Base-by-base conservation (phyloP, 35 echinoderm and acorn worm genomes). In the Ophioderma brevispina region DNA sequence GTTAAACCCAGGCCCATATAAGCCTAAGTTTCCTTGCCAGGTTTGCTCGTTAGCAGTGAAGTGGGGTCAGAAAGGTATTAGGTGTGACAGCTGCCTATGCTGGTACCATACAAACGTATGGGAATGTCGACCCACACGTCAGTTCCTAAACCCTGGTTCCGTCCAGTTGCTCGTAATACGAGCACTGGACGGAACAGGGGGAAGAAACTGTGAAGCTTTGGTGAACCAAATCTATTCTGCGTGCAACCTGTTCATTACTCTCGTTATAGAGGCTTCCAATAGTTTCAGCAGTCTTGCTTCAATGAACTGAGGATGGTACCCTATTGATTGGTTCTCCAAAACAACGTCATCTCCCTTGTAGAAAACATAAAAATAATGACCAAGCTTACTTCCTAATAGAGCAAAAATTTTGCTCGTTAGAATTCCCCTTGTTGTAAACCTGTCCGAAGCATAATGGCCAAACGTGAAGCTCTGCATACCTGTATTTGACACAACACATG, bases 31-130 rank as follows among this genome's bases (percentile, higher is more conserved):
- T 50, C 90, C 90, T 79, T 92, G 90, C 50, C 82, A 84, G 30
- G 52, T 92, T 36, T 92, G 90, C 43, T 46, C 55, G 30, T 56
- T 42, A 75, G 81, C 90, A 2, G 79, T 82, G 28, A 90, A 0
- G 82, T 90, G 89, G 89, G 42, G 43, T 21, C 64, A 79, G 63
- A 36, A 30, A 35, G 83, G 39, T n/a, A 77, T 87, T 30, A 38
- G 31, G 17, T 92, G 91, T 64, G 77, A 87, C 34, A 55, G 78
- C 50, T 92, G 91, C 40, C 34, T 86, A 55, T 35, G 75, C 32
- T 87, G 91, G 84, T 86, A 55, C 56, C 84, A 92, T 75, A 40
- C 40, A 32, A 35, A 87, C 13, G 91, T 64, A 92, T 92, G 84
- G 83, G 46, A 30, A 92, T 92, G 91, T 70, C 70, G 21, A 92